Base-by-base conservation (phyloP, 2,113 vertebrate genomes). In the Argyrosomus japonicus region DNA sequence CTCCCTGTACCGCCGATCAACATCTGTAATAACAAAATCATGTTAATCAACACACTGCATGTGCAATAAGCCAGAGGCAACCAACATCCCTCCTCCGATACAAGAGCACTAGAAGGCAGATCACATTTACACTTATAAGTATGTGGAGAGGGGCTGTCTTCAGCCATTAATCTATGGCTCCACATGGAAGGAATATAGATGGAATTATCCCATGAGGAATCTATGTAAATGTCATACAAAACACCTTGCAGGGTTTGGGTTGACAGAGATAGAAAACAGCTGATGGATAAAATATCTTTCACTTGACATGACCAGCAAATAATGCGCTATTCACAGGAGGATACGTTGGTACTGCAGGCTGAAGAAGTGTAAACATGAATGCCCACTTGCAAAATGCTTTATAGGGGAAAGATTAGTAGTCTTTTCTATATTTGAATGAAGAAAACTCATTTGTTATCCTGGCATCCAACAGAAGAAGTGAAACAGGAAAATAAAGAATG, bases 201-300 rank as follows among this genome's bases (percentile, higher is more conserved):
- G 6, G 12, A 19, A 48, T 32, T 6, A 6, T 58, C 58, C 50
- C 19, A 57, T 32, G 54, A 48, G 3, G 40, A 56, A 68, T 50
- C 6, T 45, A 70, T 67, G 36, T 40, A 43, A 64, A 65, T 5
- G 12, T 65, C 18, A 7, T 51, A 19, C 17, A 57, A 65, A 69
- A 50, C 54, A 85, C 40, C 54, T 56, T 81, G 54, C 51, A 78
- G 75, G 57, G 57, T 68, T 68, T 58, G 45, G 23, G 48, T 67
- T 79, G 69, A 79, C 74, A 77, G 53, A 68, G 71, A 77, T 53
- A 17, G 69, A 75, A 51, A 75, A 76, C 18, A 29, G 65, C 72
- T 53, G 63, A 69, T 29, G 43, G 54, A 50, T 78, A 12, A 86
- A 82, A 81, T 79, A 70, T 51, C 65, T 58, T 65, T 61, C 17